These are phyloP conservation scores for Artibeus jamaicensis DNA, from an alignment of 2,797 vertebrate species.

Conservation along the genomic window DNA sequence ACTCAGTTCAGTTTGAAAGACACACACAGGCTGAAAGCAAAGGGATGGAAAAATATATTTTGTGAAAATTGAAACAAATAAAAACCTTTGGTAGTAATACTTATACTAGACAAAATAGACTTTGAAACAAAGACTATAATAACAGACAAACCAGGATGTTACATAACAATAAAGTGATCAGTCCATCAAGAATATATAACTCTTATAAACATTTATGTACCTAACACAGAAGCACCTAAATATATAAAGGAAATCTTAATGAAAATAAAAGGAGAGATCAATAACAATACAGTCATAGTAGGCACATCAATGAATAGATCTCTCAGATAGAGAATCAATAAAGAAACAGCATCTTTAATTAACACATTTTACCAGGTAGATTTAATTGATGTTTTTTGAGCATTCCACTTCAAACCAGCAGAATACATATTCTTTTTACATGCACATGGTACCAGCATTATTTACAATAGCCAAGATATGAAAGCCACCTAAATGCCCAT, in stretches of 20 bases:
- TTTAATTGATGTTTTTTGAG: not conserved
- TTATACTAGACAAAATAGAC: not conserved
- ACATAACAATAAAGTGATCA: not conserved
- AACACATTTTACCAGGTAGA: not conserved
- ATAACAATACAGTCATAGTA: not conserved
- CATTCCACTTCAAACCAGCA: not conserved
- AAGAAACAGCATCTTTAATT: not conserved
- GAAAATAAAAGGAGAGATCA: not conserved
- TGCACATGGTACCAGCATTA: not conserved
- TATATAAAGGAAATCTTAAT: not conserved
- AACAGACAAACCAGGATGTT: not conserved
- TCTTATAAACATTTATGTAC: not conserved
- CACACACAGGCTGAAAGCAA: not conserved
- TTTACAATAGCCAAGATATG: not conserved
- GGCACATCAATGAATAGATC: not conserved
- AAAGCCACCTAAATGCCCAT: not conserved
- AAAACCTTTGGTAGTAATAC: not conserved
- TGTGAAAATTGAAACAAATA: not conserved
- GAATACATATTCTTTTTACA: not conserved
- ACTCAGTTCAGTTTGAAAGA: not conserved
- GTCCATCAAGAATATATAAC: not conserved
- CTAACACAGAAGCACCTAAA: not conserved
- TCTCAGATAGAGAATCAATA: not conserved
- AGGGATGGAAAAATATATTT: not conserved
- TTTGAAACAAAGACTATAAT: not conserved